Base-by-base conservation (phyloP, 2,888 invertebrate genomes). In the Tachina fera region DNA sequence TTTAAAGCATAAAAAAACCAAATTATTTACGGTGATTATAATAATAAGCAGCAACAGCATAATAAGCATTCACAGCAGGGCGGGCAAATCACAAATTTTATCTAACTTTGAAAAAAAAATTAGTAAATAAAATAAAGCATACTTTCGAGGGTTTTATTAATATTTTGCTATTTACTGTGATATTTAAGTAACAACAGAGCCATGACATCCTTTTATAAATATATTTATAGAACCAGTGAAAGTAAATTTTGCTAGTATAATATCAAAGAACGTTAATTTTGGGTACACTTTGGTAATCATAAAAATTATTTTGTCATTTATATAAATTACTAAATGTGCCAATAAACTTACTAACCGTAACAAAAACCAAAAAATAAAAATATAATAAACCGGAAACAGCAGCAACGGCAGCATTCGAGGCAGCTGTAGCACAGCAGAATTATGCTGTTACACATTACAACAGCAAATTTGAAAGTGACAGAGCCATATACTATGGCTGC, bases 281-380 rank as follows among this genome's bases (percentile, higher is more conserved):
- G 56, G 74, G 58, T 53, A 72, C 49, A 78, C 45, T 67, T 31
- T 77, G 61, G 78, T 47, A 74, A 74, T 68, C 74, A 74, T 78
- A 74, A 78, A 82, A 74, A 83, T 83, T 78, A 74, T 78, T 68
- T 78, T 78, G 61, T 56, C 67, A 68, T 83, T 83, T 79, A 53
- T 74, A 51, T 67, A 67, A 80, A 67, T 80, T 74, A 45, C 71
- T 77, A 49, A 75, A 79, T 79, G 63, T 56, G 68, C 63, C 77
- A 71, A 72, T 77, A 77, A 77, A 83, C 65, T 67, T 16, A 45
- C 11, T 51, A 60, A 70, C 70, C 58, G 43, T 47, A 51, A 65
- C 3, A n/a, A 14, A 19, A 31, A 49, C 16, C 16, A 60, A 16
- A 47, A 19, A 53, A 41, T 13, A 9, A 14, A 8, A 60, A 39